Base-by-base conservation (phyloP, 2,888 invertebrate species). In the Eudemis profundana region DNA sequence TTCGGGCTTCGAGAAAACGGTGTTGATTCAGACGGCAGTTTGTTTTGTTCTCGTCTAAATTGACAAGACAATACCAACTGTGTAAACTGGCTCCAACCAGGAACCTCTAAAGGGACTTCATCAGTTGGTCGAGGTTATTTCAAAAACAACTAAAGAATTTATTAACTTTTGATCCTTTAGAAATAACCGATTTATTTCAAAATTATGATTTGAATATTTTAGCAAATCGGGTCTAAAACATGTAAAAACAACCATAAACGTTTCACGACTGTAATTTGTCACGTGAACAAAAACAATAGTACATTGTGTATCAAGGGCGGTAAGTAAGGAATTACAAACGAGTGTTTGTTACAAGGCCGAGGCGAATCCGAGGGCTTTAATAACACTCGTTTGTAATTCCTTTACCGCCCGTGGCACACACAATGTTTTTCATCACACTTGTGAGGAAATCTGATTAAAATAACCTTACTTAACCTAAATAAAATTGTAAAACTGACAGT, bases 11-110 rank as follows among this genome's bases (percentile, higher is more conserved):
- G 56, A 50, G 33, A 21, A 57, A 33, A 62, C 14, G n/a, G 49
- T 64, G 42, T 57, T 57, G 49, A 44, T 57, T 42, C 50, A 62
- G 54, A 47, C 46, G 21, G 33, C 44, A 53, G 56, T 50, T 50
- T 64, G 42, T 50, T 64, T 64, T 57, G 53, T 46, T 47, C 29
- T 33, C 46, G 0, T 42, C 15, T n/a, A 49, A 64, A 50, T 57
- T 38, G 63, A 63, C 56, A 42, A 63, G 40, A 56, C 56, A 57
- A 36, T 44, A 33, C 42, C 5, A 21, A 10, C n/a, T 33, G 42
- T 15, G 19, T 10, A 42, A 63, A 49, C 49, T 40, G 38, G 14
- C 4, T 17, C 27, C 44, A 5, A n/a, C 12, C 33, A 33, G 12
- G 12, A 33, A 50, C 19, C n/a, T 15, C n/a, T 10, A n/a, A 10